A percentile compares a stretch with the other conserved stretches of the same genome.
phyloP scores from a whole-genome alignment of 2,888 invertebrate genomes.

The Phyto melanocephala region DNA sequence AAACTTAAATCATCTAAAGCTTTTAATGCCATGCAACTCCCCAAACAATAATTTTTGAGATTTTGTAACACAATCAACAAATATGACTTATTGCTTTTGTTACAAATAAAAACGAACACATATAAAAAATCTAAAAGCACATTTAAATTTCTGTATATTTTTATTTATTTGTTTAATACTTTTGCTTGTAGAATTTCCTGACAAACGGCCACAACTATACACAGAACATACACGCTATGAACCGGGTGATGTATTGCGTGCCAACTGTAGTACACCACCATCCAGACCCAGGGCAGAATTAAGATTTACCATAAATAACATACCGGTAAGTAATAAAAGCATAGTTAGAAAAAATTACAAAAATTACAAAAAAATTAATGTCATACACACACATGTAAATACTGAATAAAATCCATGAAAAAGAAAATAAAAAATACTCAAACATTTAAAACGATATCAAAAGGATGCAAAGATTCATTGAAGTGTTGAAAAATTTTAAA shows the following conservation, averaged over 20 bases:
- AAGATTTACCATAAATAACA: conserved; percentile 87
- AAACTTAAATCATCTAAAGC: no score
- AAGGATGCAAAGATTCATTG: neutral
- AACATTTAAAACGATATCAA: neutral
- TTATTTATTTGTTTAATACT: neutral
- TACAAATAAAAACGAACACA: neutral
- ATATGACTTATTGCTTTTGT: neutral
- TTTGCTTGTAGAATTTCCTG: conserved; percentile 84
- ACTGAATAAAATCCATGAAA: neutral
- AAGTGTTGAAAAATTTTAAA: conserved; percentile 16
- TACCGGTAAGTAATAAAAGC: conserved; percentile 83
- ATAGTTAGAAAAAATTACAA: neutral
- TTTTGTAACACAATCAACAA: neutral
- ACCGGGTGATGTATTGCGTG: conserved; percentile 85
- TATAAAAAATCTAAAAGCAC: neutral
- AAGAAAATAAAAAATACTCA: no score
- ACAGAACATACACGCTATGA: conserved; percentile 87
- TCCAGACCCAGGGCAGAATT: conserved; percentile 86
- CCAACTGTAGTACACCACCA: conserved; percentile 88
- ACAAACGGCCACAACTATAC: conserved; percentile 83
- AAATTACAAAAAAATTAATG: neutral
- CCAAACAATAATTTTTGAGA: neutral
- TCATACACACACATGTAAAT: neutral
- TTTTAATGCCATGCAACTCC: neutral
- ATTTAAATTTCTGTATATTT: neutral